A percentile compares a stretch with the other conserved stretches of the same genome.
Evolutionary conservation across 2,888 invertebrate species (phyloP).

Genomic region (Caenorhabditis japonica): DNA sequence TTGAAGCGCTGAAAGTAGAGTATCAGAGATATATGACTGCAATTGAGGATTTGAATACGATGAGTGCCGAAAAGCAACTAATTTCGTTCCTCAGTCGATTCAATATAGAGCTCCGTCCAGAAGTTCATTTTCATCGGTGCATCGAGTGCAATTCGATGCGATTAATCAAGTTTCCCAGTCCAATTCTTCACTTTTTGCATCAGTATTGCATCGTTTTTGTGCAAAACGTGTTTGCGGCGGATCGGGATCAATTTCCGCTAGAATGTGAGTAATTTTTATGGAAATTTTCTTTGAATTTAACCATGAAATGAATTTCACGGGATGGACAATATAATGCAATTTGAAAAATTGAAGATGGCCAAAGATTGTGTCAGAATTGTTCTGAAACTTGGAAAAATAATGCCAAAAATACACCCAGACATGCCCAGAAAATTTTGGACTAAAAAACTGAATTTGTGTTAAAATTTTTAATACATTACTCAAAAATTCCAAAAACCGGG

Average conservation of each 20-base stretch:
- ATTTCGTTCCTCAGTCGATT: constrained; percentile 22
- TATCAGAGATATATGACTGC: constrained; percentile 2
- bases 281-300: not conserved
- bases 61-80: constrained; percentile 26
- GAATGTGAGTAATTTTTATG: constrained; percentile 19
- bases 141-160: constrained; percentile 38
- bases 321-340: no score
- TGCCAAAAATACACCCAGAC: no score
- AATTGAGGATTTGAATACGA: constrained; percentile 20
- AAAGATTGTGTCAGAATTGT: no score
- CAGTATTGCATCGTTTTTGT: constrained; percentile 28
- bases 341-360: no score
- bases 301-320: not conserved
- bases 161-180: constrained; percentile 37
- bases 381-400: no score
- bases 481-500: no score
- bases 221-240: constrained; percentile 26
- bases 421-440: no score
- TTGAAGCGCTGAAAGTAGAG: constrained; percentile 2
- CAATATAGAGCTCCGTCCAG: constrained; percentile 29
- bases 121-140: constrained; percentile 30
- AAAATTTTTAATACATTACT: no score
- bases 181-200: constrained; percentile 43
- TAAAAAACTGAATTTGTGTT: no score
- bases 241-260: constrained; percentile 29